Conservation (phyloP, 2,888 invertebrate species). For the Drosophila subsilvestris region DNA sequence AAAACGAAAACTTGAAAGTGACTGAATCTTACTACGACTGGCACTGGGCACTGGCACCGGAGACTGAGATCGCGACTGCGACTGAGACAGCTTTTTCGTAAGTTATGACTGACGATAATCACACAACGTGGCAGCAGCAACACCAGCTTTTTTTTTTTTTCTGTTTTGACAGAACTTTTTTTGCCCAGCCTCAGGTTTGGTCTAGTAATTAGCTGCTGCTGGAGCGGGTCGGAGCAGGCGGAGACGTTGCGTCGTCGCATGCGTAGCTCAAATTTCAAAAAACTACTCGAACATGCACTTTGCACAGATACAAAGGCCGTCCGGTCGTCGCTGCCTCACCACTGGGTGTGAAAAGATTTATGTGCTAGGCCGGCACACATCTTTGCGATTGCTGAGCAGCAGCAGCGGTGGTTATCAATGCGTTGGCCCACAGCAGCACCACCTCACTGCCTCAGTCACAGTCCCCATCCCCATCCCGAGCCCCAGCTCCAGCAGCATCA, state of each 20-base stretch:
- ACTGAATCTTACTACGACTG: constrained; percentile 9
- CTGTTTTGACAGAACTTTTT: constrained; percentile 40
- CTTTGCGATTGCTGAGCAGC: constrained; percentile 34
- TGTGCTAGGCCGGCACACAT: constrained; percentile 66
- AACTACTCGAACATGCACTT: constrained; percentile 67
- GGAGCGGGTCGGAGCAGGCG: constrained; percentile 3
- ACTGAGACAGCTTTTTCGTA: constrained; percentile 42
- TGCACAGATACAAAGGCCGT: constrained; percentile 66
- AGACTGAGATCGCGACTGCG: constrained; percentile 23
- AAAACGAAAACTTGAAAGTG: constrained; percentile 63
- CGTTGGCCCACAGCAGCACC: constrained; percentile 64
- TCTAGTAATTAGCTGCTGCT: constrained; percentile 74
- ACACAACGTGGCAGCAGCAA: constrained; percentile 50
- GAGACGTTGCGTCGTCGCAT: constrained; percentile 58
- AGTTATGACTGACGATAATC: constrained; percentile 76
- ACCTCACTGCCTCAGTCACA: no score
- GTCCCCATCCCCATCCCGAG: constrained; percentile 37
- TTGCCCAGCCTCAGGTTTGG: constrained; percentile 59
- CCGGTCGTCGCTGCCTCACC: constrained; percentile 10
- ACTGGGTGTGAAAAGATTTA: constrained; percentile 78
- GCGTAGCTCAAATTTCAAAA: constrained; percentile 77
- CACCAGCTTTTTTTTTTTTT: constrained; percentile 5
- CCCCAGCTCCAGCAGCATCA: constrained; percentile 37
- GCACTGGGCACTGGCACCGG: no score
- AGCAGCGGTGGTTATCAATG: constrained; percentile 68